These are phyloP conservation scores for Willisornis vidua DNA, from an alignment of 2,113 vertebrate genomes.

Conservation along the genomic window DNA sequence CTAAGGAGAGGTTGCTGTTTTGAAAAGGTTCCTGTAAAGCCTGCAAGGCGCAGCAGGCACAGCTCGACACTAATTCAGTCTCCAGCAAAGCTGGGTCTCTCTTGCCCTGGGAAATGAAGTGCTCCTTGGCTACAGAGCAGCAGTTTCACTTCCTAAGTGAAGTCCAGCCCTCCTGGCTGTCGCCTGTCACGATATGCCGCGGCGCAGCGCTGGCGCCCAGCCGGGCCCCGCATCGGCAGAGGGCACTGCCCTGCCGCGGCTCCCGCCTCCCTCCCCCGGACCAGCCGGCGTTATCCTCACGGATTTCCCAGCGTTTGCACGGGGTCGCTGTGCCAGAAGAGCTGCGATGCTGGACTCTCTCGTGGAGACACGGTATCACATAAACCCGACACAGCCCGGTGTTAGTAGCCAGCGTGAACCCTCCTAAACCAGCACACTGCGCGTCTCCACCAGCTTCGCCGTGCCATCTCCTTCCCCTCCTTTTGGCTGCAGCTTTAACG, in stretches of 20 bases:
- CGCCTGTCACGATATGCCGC: background rate
- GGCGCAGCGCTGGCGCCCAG: background rate
- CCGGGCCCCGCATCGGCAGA: background rate
- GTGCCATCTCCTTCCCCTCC: background rate
- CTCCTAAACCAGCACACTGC: background rate
- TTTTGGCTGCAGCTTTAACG: background rate
- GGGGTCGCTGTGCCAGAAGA: background rate
- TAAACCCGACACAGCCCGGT: accelerated
- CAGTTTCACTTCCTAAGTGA: accelerated
- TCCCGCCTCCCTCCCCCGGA: background rate
- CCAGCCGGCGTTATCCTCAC: accelerated
- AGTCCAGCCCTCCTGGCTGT: accelerated
- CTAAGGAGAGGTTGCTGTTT: accelerated
- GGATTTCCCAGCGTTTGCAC: accelerated
- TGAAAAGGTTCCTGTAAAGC: accelerated
- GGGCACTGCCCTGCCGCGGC: conserved; percentile 26
- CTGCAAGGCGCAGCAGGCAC: accelerated
- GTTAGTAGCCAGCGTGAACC: accelerated
- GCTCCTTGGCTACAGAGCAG: background rate
- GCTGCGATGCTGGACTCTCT: background rate
- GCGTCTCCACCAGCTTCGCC: background rate
- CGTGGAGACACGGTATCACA: accelerated
- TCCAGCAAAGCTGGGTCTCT: background rate
- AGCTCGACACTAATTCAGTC: accelerated
- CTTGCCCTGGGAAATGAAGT: accelerated